Conservation (phyloP, 2,113 vertebrate species). For the Corvus moneduloides region DNA sequence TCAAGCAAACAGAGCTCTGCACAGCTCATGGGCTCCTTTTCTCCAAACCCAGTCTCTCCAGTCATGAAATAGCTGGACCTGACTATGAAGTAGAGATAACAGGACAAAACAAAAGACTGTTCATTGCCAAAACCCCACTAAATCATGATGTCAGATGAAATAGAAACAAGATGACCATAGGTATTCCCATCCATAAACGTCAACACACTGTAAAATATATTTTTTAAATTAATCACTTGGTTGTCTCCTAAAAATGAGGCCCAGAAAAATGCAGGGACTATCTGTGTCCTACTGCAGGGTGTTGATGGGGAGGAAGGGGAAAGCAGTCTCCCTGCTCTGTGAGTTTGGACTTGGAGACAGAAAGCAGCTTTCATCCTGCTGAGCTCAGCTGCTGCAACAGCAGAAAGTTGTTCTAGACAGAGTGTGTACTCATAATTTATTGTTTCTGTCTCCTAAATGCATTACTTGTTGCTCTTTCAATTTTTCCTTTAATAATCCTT, state of each 20-base stretch:
- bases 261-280: not conserved
- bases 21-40: not conserved
- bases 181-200: not conserved
- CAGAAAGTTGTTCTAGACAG: not conserved
- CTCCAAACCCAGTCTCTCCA: not conserved
- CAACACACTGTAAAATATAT: not conserved
- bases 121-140: not conserved
- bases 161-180: not conserved
- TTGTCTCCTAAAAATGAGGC: not conserved
- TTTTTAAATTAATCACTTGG: not conserved
- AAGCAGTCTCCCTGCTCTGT: not conserved
- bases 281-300: not conserved
- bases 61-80: not conserved
- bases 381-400: conserved; percentile 27
- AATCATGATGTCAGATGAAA: not conserved
- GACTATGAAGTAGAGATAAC: not conserved
- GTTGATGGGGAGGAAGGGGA: not conserved
- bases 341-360: not conserved
- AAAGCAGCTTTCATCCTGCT: not conserved
- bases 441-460: not conserved
- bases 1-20: not conserved
- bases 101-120: not conserved
- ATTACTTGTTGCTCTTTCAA: not conserved
- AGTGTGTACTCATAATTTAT: not conserved
- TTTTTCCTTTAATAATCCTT: not conserved